A percentile compares a stretch with the other conserved stretches of the same genome.
Conservation (phyloP, 2,113 vertebrate genomes). For the Hypanus sabinus region DNA sequence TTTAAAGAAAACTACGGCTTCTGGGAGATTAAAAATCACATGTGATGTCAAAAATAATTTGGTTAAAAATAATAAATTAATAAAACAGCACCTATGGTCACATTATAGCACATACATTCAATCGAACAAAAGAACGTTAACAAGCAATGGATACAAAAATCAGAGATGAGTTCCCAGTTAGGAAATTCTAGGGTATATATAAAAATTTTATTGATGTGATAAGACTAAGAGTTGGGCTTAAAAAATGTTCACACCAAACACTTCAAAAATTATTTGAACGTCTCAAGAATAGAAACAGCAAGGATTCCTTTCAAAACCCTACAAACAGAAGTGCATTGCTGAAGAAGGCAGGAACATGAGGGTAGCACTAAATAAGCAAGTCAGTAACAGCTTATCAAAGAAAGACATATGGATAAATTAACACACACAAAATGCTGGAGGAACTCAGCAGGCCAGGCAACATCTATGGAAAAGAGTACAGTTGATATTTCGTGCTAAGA, state of each 20-base stretch:
- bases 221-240: not conserved
- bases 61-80: not conserved
- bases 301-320: not conserved
- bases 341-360: not conserved
- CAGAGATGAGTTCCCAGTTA: not conserved
- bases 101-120: too few species aligned
- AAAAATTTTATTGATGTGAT: not conserved
- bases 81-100: not conserved
- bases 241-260: not conserved
- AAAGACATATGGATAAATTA: not conserved
- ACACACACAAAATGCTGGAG: too few species aligned
- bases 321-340: not conserved
- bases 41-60: not conserved
- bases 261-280: not conserved
- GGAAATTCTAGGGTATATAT: not conserved
- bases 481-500: too few species aligned
- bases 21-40: not conserved
- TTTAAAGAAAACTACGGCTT: too few species aligned
- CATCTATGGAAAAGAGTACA: too few species aligned
- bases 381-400: too few species aligned
- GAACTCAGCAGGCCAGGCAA: too few species aligned
- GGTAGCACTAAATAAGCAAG: not conserved
- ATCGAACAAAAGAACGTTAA: too few species aligned
- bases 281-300: not conserved
- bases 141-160: not conserved